Evolutionary conservation across 2,888 invertebrate species (phyloP).

Genomic region (Rotaria sp.): DNA sequence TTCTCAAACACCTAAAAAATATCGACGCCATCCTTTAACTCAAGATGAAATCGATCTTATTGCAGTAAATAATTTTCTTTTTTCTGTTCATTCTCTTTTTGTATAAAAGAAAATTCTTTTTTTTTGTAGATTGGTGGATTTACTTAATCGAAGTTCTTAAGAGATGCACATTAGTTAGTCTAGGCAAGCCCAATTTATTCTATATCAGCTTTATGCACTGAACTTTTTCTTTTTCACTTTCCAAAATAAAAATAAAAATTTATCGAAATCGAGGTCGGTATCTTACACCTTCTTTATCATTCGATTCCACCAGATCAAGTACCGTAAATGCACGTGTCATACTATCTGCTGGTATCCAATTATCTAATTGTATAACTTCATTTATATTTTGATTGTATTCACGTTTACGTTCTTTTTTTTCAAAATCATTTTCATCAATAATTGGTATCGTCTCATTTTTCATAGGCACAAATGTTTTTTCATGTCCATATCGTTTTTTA

Average conservation of each 20-base stretch:
- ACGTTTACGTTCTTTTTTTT: conserved; percentile 44
- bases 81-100: background rate
- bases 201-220: background rate
- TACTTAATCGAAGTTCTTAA: background rate
- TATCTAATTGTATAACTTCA: conserved; percentile 46
- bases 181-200: background rate
- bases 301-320: background rate
- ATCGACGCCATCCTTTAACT: conserved; percentile 26
- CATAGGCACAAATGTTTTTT: conserved; percentile 13
- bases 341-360: conserved; percentile 50
- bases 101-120: background rate
- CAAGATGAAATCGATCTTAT: conserved; percentile 34
- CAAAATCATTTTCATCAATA: conserved; percentile 24
- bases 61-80: background rate
- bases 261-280: background rate
- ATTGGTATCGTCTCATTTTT: background rate
- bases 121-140: background rate
- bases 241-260: background rate
- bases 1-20: conserved; percentile 35
- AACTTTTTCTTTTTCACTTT: background rate
- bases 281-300: background rate
- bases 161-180: background rate
- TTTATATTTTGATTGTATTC: conserved; percentile 45
- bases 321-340: conserved; percentile 41
- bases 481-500: background rate